Base-by-base conservation (phyloP, 2,797 vertebrate species). In the Hydrolagus colliei region DNA sequence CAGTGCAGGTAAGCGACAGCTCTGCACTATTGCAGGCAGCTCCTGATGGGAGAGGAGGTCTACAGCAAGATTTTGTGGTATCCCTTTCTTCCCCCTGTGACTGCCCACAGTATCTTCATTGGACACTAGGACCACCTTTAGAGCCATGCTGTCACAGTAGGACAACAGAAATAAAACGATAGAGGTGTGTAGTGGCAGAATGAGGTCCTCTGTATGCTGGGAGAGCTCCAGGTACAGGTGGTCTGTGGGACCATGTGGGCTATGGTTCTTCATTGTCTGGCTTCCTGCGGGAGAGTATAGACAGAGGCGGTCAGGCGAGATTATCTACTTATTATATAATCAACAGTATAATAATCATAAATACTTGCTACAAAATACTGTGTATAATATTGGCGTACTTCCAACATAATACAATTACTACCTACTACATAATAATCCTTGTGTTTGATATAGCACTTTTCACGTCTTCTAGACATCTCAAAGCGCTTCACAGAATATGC, bases 161-260 rank as follows among this genome's bases (percentile, higher is more conserved):
- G 96, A 97, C 9, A 99, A 90, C 74, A 99, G 92, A 86, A 99
- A 98, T 41, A 99, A 91, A 9, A 92, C 89, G 87, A 97, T 93
- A 75, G 97, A 96, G 2, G 97, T 95, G 88, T 98, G 97, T 86
- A 99, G 92, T 11, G 98, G 96, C 59, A 96, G 91, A 85, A 93
- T 89, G 2, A 88, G 89, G 12, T 94, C 93, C 86, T 92, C 90
- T 13, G 87, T 79, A n/a, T 90, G 90, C 86, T 86, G 87, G 86
- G 90, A 92, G 84, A 95, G 94, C 68, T 94, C 92, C 86, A 99
- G 91, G 89, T 95, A 99, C 0, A 99, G 92, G 79, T 92, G 91
- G n/a, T 95, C 94, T 88, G 93, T 92, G 5, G 71, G 14, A 0
- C 88, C 89, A 10, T 32, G 87, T 6, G 65, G 84, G 20, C 90